These are phyloP conservation scores for Dipodomys spectabilis DNA, from an alignment of 2,113 vertebrate species.

Conservation along the genomic window DNA sequence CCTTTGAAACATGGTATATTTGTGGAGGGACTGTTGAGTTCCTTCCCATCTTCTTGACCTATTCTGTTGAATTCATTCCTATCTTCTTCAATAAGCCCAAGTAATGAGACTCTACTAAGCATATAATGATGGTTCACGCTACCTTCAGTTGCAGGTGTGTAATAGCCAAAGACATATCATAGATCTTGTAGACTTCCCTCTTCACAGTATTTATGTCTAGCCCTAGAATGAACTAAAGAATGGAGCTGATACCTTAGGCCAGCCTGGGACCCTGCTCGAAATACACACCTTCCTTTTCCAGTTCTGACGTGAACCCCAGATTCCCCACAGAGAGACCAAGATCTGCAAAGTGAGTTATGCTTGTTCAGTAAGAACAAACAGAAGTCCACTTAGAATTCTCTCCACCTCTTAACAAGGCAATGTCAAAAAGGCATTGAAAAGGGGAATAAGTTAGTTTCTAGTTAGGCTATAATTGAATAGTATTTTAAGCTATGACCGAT, in stretches of 20 bases:
- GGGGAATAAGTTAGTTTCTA: neutral
- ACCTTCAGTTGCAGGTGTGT: neutral
- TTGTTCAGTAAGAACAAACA: neutral
- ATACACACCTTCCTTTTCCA: neutral
- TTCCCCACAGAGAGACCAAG: neutral
- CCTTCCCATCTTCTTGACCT: no score
- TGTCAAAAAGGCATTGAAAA: neutral
- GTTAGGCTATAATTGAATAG: neutral
- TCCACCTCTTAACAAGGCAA: neutral
- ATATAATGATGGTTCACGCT: neutral
- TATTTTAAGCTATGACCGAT: neutral
- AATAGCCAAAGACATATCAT: neutral
- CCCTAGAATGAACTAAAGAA: neutral
- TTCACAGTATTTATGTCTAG: neutral
- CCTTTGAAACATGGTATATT: no score
- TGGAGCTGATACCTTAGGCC: neutral
- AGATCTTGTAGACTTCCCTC: no score
- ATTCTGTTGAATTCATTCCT: neutral
- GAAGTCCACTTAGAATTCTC: neutral
- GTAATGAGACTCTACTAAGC: neutral
- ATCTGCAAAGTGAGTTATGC: neutral
- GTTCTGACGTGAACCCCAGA: neutral
- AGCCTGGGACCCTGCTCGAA: no score
- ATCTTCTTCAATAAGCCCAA: neutral
- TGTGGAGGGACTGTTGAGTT: neutral